Evolutionary conservation across 2,113 vertebrate genomes (phyloP).

Genomic region (Corythaixoides concolor): DNA sequence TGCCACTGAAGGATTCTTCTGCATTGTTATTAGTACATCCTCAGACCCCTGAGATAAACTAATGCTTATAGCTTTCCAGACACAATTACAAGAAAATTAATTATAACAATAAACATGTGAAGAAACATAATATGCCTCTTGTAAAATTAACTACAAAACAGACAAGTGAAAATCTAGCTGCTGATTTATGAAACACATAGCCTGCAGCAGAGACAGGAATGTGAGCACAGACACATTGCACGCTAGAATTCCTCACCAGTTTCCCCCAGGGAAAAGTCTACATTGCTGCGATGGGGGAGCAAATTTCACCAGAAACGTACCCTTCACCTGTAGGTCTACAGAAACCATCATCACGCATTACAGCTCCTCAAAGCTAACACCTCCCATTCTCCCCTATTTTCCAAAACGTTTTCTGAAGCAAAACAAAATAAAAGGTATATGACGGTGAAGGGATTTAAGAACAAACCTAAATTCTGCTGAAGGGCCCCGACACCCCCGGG

Average conservation of each 20-base stretch:
- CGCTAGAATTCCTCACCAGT: not conserved
- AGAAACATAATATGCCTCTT: not conserved
- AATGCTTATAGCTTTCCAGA: not conserved
- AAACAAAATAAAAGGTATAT: rapidly evolving
- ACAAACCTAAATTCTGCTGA: not conserved
- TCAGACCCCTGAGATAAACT: not conserved
- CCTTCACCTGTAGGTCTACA: rapidly evolving
- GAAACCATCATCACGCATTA: not conserved
- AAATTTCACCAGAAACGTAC: not conserved
- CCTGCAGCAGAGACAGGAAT: not conserved
- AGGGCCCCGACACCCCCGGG: no score
- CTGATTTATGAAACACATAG: not conserved
- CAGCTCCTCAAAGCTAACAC: rapidly evolving
- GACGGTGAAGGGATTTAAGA: not conserved
- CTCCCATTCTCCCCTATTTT: rapidly evolving
- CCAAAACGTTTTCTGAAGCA: not conserved
- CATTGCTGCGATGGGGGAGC: rapidly evolving
- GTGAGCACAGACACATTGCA: rapidly evolving
- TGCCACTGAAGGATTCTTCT: not conserved
- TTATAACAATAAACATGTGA: not conserved
- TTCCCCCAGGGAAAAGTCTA: not conserved
- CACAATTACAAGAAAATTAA: not conserved
- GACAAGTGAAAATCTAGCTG: not conserved
- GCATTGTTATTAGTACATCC: not conserved
- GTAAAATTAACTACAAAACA: not conserved